Conservation (phyloP, 2,113 vertebrate genomes). For the Lipophrys pholis region DNA sequence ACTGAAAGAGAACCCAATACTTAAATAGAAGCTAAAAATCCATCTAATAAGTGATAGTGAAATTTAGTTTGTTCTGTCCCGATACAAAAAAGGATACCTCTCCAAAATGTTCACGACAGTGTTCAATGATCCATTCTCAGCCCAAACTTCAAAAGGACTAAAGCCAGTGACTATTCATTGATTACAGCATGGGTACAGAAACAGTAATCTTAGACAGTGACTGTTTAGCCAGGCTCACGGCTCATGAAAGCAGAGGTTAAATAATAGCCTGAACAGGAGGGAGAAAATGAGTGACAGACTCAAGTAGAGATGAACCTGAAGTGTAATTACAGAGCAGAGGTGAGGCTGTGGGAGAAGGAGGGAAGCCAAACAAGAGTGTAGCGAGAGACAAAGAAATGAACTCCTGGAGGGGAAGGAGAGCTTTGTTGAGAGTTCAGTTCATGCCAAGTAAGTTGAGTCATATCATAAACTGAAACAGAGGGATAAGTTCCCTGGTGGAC, state of each 20-base stretch:
- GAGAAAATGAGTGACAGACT: slow-evolving; percentile 46
- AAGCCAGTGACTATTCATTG: slow-evolving; percentile 52
- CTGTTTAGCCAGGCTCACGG: slow-evolving; percentile 26
- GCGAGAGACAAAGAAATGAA: slow-evolving; percentile 58
- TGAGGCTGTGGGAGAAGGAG: slow-evolving; percentile 52
- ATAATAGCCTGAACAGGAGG: slow-evolving; percentile 32
- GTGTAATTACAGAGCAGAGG: slow-evolving; percentile 68
- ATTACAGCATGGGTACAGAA: slow-evolving; percentile 40
- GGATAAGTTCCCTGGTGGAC: slow-evolving; percentile 39
- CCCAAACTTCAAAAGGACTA: slow-evolving; percentile 51
- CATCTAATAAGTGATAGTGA: too few relatives aligned
- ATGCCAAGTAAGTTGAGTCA: slow-evolving; percentile 42
- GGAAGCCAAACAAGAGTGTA: slow-evolving; percentile 52
- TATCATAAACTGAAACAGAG: slow-evolving; percentile 39
- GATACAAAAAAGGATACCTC: too few relatives aligned
- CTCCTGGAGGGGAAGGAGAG: slow-evolving; percentile 48
- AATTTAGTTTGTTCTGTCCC: too few relatives aligned
- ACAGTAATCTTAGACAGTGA: slow-evolving; percentile 15
- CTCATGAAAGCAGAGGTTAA: not conserved
- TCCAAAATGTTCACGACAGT: slow-evolving; percentile 10
- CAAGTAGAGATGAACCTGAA: slow-evolving; percentile 53
- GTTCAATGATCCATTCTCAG: slow-evolving; percentile 51
- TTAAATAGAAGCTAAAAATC: too few relatives aligned
- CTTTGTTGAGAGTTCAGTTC: slow-evolving; percentile 26
- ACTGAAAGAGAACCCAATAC: too few relatives aligned